These are phyloP conservation scores for Cinara cedri DNA, from an alignment of 2,888 invertebrate species.

Conservation along the genomic window DNA sequence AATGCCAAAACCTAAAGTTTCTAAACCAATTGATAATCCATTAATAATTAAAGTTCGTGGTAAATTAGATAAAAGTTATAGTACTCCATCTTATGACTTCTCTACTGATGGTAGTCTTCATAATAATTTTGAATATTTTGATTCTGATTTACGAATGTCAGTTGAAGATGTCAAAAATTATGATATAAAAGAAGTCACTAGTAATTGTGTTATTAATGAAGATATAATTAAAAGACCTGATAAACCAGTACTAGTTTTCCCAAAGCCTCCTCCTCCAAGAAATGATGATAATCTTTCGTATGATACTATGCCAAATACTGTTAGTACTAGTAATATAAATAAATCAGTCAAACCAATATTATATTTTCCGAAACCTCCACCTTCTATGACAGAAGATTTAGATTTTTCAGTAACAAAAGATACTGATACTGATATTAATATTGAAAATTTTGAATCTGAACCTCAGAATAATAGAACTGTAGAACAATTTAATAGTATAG, in stretches of 20 bases:
- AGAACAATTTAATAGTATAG: not conserved
- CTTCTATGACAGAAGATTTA: constrained; percentile 12
- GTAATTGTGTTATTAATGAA: not conserved
- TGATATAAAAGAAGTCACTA: constrained; percentile 18
- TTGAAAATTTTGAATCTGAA: constrained; percentile 57
- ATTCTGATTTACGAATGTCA: constrained; percentile 35
- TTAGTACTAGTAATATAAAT: constrained; percentile 1
- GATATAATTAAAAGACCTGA: constrained; percentile 43
- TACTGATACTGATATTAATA: constrained; percentile 59
- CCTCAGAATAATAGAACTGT: constrained; percentile 5
- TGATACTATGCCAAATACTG: not conserved
- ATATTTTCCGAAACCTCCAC: constrained; percentile 36
- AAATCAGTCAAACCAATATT: constrained; percentile 42
- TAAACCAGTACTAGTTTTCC: constrained; percentile 44
- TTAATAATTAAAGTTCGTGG: constrained; percentile 63
- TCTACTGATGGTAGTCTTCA: constrained; percentile 48
- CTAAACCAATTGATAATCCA: constrained; percentile 38
- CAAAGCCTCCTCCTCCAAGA: constrained; percentile 40
- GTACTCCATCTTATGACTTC: constrained; percentile 79
- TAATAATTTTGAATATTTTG: constrained; percentile 51
- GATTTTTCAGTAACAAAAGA: constrained; percentile 59
- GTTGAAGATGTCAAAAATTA: constrained; percentile 35
- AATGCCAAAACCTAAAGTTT: constrained; percentile 58
- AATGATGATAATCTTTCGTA: constrained; percentile 30
- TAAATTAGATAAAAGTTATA: constrained; percentile 78